Conservation (phyloP, 2,113 vertebrate species). For the Sakesphorus luctuosus region DNA sequence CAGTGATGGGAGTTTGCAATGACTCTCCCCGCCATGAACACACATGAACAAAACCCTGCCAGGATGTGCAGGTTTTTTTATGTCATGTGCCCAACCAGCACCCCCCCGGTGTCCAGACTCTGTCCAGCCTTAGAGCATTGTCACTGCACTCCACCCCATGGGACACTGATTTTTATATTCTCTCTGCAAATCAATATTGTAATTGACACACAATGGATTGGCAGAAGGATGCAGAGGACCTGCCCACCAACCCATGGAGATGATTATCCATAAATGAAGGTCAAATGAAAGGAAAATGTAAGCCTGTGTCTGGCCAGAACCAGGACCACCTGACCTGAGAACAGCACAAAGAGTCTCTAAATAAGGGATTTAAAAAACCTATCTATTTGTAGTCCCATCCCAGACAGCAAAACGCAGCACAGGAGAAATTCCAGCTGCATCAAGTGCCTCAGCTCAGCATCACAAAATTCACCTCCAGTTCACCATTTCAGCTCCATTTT, state of each 20-base stretch:
- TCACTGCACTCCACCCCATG: neutral
- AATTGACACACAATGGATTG: neutral
- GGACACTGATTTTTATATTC: slow-evolving; percentile 12
- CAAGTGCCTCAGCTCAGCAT: neutral
- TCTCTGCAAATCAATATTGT: slow-evolving; percentile 6
- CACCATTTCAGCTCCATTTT: neutral
- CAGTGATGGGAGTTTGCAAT: neutral
- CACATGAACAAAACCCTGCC: fast-evolving
- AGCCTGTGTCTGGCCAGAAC: neutral
- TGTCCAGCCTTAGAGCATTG: neutral
- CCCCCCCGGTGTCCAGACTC: neutral
- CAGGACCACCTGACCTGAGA: neutral
- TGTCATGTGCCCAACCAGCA: neutral
- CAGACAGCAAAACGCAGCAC: neutral
- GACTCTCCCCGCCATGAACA: neutral
- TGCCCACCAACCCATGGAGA: neutral
- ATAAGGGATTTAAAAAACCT: neutral
- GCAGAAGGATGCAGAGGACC: neutral
- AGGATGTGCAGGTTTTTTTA: fast-evolving
- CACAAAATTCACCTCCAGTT: neutral
- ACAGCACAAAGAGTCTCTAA: neutral
- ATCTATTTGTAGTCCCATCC: neutral
- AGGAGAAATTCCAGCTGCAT: neutral
- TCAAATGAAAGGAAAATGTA: neutral
- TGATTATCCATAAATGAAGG: neutral